Base-by-base conservation (phyloP, 2,888 invertebrate genomes). In the Andricus quercusramuli region DNA sequence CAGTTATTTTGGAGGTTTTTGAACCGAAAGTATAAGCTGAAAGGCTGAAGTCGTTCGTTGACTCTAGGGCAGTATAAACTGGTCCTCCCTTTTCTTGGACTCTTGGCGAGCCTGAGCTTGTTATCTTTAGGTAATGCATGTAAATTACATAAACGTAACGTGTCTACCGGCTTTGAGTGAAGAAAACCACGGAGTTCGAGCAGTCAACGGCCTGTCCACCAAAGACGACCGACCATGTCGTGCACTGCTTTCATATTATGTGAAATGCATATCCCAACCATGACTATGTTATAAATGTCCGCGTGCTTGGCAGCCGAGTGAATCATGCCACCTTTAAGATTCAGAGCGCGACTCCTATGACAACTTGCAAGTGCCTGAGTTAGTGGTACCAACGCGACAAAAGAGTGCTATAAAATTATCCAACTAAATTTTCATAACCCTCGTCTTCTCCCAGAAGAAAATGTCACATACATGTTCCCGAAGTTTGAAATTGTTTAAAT, bases 61-160 rank as follows among this genome's bases (percentile, higher is more conserved):
- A 67, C 67, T 37, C n/a, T 44, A 37, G n/a, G 22, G 44, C 9
- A n/a, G 41, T n/a, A n/a, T n/a, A n/a, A 37, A 22, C 37, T 20
- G 15, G 37, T 13, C n/a, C 44, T 67, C 15, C 5, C 5, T 44
- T 37, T 41, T 67, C 37, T 67, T 67, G 32, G 44, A 6, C 41
- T 47, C 44, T 44, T 68, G 68, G 44, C 22, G 25, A 68, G 44
- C 77, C 17, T 32, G 32, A 32, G n/a, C 82, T 78, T 79, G 82
- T 84, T 84, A 80, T 82, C 81, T 80, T 87, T 86, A 86, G 87
- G 86, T 89, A 89, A 89, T 89, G 86, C 89, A 89, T 89, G 89
- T 87, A 89, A 89, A 89, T 89, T 89, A 85, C 86, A 82, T 88
- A 85, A 88, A 86, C 85, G 85, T 85, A 87, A 86, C 88, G 85